Base-by-base conservation (phyloP, 2,797 vertebrate genomes). In the Pygocentrus nattereri region DNA sequence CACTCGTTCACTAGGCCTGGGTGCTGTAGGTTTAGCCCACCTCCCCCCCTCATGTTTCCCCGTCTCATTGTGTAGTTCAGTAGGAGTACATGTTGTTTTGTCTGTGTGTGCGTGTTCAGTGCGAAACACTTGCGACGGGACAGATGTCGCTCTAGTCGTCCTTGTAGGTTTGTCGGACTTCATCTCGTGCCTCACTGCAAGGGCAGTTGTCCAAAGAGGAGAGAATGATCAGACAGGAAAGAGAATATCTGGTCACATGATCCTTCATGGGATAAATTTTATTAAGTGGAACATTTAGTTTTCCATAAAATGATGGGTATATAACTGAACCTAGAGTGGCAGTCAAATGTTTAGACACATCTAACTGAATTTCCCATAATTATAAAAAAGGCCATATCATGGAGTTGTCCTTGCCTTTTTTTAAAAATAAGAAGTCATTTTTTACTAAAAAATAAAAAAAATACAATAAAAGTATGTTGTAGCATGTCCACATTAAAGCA, bases 31-130 rank as follows among this genome's bases (percentile, higher is more conserved):
- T 74, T 64, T 84, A 84, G 76, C 50, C 47, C 25, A 38, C 19
- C 27, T 3, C 34, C 67, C 61, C 38, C 65, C n/a, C 80, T 69
- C 81, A 80, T 85, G 21, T 38, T 71, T 65, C 81, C 84, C 49
- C 74, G 73, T 83, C 80, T 86, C 86, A 86, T 86, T 78, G 64
- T 85, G 72, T 89, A 83, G 82, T 86, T 38, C 78, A 81, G 52
- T 88, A 87, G 83, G 67, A 81, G 74, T 85, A 64, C 62, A 62
- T 86, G 64, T 82, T 86, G 85, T 23, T 62, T 19, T 65, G 62
- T 65, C 25, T 27, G 69, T 85, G 72, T 87, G 70, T 86, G 58
- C 71, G 74, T 79, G 80, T 82, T 67, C 38, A 30, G 71, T 72
- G 65, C 62, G 54, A 62, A 79, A 82, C 68, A 61, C 68, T 30